phyloP scores from a whole-genome alignment of 2,797 vertebrate genomes.

The Anguilla anguilla region DNA sequence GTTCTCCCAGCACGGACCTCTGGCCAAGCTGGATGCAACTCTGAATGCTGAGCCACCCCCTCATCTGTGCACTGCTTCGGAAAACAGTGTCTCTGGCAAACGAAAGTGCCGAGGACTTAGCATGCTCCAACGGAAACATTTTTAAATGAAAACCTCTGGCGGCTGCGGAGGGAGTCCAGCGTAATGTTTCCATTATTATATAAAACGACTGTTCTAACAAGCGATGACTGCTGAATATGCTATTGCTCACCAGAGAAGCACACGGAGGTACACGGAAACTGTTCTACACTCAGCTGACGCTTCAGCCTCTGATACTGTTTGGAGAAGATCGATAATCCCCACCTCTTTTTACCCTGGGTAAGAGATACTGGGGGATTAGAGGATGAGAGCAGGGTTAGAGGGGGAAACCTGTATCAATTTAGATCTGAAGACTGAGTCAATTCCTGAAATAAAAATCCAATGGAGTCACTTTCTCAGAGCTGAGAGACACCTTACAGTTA shows the following conservation, averaged over 20 bases:
- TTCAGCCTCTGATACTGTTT: neutral
- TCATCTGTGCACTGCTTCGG: neutral
- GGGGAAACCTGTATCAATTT: neutral
- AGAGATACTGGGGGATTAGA: neutral
- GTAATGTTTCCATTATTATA: neutral
- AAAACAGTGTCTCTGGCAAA: neutral
- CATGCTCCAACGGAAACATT: neutral
- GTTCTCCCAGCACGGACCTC: neutral
- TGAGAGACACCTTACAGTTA: neutral
- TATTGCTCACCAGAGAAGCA: neutral
- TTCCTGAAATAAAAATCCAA: neutral
- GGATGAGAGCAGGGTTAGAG: neutral
- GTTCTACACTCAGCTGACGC: neutral
- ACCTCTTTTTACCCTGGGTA: neutral
- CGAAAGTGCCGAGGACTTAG: neutral
- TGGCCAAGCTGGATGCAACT: neutral
- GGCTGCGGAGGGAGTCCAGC: neutral
- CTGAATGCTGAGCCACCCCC: neutral
- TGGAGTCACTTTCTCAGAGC: neutral
- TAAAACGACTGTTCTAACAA: neutral
- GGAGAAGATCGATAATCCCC: neutral
- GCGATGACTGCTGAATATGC: neutral
- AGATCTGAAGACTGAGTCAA: neutral
- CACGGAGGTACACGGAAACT: neutral
- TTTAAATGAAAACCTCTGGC: slow-evolving; percentile 1